Conservation (phyloP, 2,797 vertebrate species). For the Pipistrellus pygmaeus region DNA sequence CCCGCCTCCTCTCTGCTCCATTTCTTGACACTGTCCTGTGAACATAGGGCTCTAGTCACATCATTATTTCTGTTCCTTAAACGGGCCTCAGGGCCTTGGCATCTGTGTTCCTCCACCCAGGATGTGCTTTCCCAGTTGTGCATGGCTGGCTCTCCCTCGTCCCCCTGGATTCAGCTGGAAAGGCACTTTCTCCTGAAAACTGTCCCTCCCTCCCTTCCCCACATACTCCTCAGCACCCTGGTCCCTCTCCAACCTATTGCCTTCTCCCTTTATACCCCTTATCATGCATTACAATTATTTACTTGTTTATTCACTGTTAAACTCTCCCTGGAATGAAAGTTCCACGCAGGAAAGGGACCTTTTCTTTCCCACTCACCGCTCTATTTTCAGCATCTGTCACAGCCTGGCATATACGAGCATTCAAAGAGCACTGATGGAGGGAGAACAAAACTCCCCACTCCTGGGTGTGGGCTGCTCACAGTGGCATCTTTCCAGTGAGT, state of each 20-base stretch:
- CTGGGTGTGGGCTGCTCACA: not conserved
- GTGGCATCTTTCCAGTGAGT: not conserved
- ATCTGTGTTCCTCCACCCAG: not conserved
- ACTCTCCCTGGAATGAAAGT: not conserved
- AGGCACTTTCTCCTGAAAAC: not conserved
- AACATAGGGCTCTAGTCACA: not conserved
- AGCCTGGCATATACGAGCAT: not conserved
- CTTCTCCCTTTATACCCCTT: not conserved
- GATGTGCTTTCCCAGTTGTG: not conserved
- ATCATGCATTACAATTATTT: not conserved
- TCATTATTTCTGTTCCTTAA: not conserved
- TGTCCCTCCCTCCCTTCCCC: rapidly evolving
- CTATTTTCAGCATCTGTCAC: not conserved
- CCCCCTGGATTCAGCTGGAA: not conserved
- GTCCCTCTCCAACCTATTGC: not conserved
- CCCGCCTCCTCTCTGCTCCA: not conserved
- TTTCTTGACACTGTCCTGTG: not conserved
- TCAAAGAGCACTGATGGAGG: not conserved
- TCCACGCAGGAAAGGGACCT: not conserved
- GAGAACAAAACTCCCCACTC: not conserved
- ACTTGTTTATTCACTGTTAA: not conserved
- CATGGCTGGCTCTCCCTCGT: not conserved
- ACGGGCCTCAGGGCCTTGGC: not conserved
- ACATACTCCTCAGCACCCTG: not conserved
- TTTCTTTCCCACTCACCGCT: not conserved